Evolutionary conservation across 2,888 invertebrate genomes (phyloP).

Genomic region (Diaperis boleti): DNA sequence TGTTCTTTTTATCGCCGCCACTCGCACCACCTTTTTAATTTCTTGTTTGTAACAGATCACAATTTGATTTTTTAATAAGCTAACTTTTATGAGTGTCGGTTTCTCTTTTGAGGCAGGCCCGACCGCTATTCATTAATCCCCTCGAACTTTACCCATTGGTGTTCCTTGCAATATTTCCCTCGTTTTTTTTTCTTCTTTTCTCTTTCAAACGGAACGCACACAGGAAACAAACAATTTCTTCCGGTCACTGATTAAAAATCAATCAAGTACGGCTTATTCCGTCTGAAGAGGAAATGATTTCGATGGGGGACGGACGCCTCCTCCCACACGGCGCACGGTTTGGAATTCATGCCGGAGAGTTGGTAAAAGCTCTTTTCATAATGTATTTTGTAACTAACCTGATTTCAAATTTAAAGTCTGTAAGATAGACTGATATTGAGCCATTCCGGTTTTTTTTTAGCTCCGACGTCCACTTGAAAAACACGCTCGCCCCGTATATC

Average conservation of each 20-base stretch:
- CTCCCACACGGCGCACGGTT: neutral
- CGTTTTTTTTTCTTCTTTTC: neutral
- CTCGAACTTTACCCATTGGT: slow-evolving; percentile 1
- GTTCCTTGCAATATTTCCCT: slow-evolving; percentile 1
- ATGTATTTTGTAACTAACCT: too few relatives aligned
- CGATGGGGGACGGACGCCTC: slow-evolving; percentile 2
- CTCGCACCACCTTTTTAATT: slow-evolving; percentile 36
- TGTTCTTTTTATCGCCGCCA: neutral
- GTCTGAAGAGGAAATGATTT: slow-evolving; percentile 11
- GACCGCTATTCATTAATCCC: slow-evolving; percentile 35
- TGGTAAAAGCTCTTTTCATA: too few relatives aligned
- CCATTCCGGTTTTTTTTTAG: too few relatives aligned
- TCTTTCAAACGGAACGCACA: slow-evolving; percentile 4
- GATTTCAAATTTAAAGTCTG: too few relatives aligned
- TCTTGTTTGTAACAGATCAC: slow-evolving; percentile 38
- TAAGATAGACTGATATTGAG: too few relatives aligned
- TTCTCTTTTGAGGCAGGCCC: slow-evolving; percentile 27
- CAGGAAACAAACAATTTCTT: slow-evolving; percentile 32
- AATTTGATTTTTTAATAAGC: slow-evolving; percentile 45
- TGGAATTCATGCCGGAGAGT: too few relatives aligned
- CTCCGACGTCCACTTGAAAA: too few relatives aligned
- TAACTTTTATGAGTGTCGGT: slow-evolving; percentile 42
- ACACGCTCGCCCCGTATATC: too few relatives aligned
- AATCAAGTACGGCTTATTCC: slow-evolving; percentile 21
- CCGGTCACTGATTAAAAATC: slow-evolving; percentile 35